phyloP scores from a whole-genome alignment of 2,888 invertebrate genomes.

The Drosophila paranaensis region DNA sequence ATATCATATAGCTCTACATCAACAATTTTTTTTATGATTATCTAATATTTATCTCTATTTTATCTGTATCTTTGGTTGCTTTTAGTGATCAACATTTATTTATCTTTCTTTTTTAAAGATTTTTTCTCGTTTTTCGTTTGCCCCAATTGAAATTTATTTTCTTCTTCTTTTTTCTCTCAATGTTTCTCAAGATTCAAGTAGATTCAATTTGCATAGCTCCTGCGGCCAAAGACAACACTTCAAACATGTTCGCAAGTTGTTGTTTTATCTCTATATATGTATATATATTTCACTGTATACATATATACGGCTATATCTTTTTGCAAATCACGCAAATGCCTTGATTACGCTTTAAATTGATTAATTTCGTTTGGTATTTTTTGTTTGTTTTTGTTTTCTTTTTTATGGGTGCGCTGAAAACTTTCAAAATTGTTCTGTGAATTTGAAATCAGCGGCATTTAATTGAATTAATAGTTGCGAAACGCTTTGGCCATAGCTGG shows the following conservation, averaged over 20 bases:
- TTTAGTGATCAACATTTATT: background rate
- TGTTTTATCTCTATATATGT: conserved; percentile 7
- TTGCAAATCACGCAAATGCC: conserved; percentile 62
- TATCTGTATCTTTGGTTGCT: background rate
- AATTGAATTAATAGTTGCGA: conserved; percentile 65
- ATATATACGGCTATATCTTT: conserved; percentile 17
- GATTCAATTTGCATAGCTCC: conserved; percentile 46
- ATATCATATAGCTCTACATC: background rate
- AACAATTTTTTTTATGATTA: too few species aligned
- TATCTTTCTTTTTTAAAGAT: conserved; percentile 5
- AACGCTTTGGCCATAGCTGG: conserved; percentile 14
- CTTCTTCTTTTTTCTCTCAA: conserved; percentile 15
- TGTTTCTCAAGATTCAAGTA: conserved; percentile 48
- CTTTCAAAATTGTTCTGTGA: conserved; percentile 33
- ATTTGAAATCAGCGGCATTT: conserved; percentile 53
- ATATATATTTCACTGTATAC: background rate
- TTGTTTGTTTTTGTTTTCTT: background rate
- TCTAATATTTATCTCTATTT: too few species aligned
- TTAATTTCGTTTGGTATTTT: conserved; percentile 47
- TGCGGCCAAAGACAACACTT: conserved; percentile 57
- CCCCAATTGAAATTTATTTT: conserved; percentile 38
- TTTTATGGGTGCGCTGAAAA: conserved; percentile 10
- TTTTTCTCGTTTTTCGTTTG: conserved; percentile 16
- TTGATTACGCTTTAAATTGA: conserved; percentile 76
- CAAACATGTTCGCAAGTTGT: conserved; percentile 58